These are phyloP conservation scores for Lathamus discolor DNA, from an alignment of 2,113 vertebrate species.

Conservation along the genomic window DNA sequence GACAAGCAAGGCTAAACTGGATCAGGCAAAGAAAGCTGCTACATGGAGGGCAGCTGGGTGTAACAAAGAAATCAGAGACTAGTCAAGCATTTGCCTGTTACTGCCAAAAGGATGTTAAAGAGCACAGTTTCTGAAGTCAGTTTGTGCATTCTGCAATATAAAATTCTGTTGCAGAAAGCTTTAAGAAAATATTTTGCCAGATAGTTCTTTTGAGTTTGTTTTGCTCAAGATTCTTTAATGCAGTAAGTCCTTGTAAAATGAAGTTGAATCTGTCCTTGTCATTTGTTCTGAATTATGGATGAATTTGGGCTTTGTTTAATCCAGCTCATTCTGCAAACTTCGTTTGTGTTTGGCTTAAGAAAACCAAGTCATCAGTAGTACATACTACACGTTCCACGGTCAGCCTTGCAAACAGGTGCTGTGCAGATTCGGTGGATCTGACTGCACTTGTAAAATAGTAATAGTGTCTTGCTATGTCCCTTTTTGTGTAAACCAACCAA, in stretches of 20 bases:
- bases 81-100: background rate
- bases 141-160: background rate
- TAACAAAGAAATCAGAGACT: background rate
- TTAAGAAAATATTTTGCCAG: background rate
- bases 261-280: background rate
- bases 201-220: background rate
- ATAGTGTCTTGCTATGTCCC: background rate
- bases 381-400: background rate
- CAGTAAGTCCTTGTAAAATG: background rate
- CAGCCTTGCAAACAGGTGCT: background rate
- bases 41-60: background rate
- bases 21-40: background rate
- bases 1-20: background rate
- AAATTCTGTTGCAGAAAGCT: background rate
- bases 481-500: background rate
- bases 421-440: background rate
- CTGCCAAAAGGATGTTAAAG: background rate
- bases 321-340: background rate
- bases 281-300: background rate
- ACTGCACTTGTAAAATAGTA: background rate
- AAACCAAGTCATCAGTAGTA: background rate
- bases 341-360: background rate
- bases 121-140: background rate
- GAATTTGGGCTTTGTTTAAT: slow-evolving; percentile 25
- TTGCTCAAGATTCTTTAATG: background rate